These are phyloP conservation scores for Coregonus clupeaformis DNA, from an alignment of 2,113 vertebrate species.

Conservation along the genomic window DNA sequence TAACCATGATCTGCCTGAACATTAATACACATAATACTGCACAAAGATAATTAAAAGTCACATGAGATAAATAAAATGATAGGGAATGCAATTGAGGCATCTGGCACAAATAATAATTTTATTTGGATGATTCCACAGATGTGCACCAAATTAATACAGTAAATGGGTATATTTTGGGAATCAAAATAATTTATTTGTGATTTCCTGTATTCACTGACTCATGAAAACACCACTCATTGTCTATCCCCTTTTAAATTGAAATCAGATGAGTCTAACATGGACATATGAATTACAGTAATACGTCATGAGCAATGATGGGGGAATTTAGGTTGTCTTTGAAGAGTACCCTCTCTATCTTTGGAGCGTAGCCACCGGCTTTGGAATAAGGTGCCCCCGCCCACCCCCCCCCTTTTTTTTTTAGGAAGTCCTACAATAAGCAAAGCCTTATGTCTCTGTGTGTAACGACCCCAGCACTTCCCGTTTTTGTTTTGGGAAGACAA, in stretches of 20 bases:
- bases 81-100: too few relatives aligned
- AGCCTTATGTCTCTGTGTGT: conserved; percentile 11
- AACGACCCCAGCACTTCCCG: conserved; percentile 30
- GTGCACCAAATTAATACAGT: conserved; percentile 45
- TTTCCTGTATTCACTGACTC: not conserved
- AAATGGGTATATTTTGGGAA: conserved; percentile 33
- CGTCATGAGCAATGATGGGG: not conserved
- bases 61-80: too few relatives aligned
- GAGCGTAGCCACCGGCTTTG: not conserved
- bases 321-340: not conserved
- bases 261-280: conserved; percentile 21
- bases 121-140: conserved; percentile 46
- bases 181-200: conserved; percentile 26
- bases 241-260: conserved; percentile 13
- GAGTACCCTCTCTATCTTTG: not conserved
- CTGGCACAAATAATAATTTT: conserved; percentile 50
- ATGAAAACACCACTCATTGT: conserved; percentile 1
- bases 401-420: not conserved
- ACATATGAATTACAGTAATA: not conserved
- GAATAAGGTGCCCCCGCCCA: not conserved
- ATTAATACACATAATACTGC: conserved; percentile 14
- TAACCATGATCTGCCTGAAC: conserved; percentile 16
- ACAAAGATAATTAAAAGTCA: conserved; percentile 20
- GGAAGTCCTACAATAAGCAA: conserved; percentile 27
- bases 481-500: conserved; percentile 21